Evolutionary conservation across 2,888 invertebrate species (phyloP), one percentile per base, ranked within the genome.

Genomic region (Xanthia icteritia): DNA sequence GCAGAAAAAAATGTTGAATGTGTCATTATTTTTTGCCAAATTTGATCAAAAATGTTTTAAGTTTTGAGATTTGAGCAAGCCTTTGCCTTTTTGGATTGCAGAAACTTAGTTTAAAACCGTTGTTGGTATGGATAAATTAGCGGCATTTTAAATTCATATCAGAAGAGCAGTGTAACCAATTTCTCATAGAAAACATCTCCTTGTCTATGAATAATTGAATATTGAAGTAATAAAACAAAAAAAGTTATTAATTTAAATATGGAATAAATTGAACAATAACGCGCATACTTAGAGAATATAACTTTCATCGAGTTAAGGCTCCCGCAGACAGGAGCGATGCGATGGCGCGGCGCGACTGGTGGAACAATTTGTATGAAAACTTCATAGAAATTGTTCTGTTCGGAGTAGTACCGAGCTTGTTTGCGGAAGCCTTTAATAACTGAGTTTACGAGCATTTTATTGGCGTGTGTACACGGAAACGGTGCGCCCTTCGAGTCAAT

Each of bases 401-500:
- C 45, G 15, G 45, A 45, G 45, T 45, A 4, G 15, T 45, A 4
- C 15, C 45, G 15, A 15, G 45, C 45, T 15, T 45, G 45, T 45
- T 0, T 45, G 45, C 5, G 15, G 3, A 0, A 45, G 45, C 45
- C 15, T 4, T 45, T 45, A 13, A 31, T 65, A 73, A 56, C 51
- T 1, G 20, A 71, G n/a, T 86, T 86, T 70, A 81, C 67, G 81
- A 81, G 66, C 70, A 72, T 69, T 60, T 61, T 77, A 80, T 76
- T 87, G 82, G 86, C 76, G n/a, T 67, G 69, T 54, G 31, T 58
- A 80, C 60, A 64, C 71, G 86, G 84, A 87, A 86, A 70, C 58
- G 31, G 54, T 39, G 69, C 71, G 75, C 79, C 79, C 82, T 84
- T 81, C 82, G 42, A 76, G 76, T 86, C 86, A 73, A 85, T 87